Evolutionary conservation across 2,797 vertebrate genomes (phyloP).

Genomic region (Hydrolagus colliei): DNA sequence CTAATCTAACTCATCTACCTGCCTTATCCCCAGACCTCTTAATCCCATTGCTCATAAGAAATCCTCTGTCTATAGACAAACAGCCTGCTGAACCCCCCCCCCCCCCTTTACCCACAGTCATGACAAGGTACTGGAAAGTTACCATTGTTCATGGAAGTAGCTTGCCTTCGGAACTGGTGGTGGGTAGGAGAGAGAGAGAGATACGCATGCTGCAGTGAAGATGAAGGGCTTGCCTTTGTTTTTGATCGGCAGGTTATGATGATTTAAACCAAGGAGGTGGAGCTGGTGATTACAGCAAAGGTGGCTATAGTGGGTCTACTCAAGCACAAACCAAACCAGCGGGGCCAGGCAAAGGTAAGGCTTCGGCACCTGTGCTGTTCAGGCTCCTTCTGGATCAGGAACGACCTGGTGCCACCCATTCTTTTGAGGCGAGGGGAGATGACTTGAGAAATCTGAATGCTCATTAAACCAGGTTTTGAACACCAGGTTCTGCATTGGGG

Average conservation of each 20-base stretch:
- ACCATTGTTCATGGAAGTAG: not conserved
- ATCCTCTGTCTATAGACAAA: not conserved
- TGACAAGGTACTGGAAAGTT: not conserved
- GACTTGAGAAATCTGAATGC: too few relatives aligned
- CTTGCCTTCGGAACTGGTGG: not conserved
- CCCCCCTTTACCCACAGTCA: not conserved
- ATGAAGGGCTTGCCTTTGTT: conserved; percentile 19
- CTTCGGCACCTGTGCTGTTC: not conserved
- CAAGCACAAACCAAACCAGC: conserved; percentile 87
- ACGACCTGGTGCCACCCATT: not conserved
- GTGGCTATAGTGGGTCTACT: conserved; percentile 78
- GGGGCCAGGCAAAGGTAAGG: conserved; percentile 85
- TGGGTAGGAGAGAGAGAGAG: not conserved
- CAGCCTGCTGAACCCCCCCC: not conserved
- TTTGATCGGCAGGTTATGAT: conserved; percentile 71
- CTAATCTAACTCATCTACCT: too few relatives aligned
- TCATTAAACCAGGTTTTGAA: too few relatives aligned
- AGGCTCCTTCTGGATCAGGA: not conserved
- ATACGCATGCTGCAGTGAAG: not conserved
- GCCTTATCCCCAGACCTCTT: too few relatives aligned
- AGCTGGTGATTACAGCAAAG: conserved; percentile 85
- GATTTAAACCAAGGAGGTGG: conserved; percentile 82
- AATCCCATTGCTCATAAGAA: too few relatives aligned
- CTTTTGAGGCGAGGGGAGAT: too few relatives aligned
- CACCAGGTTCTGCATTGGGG: too few relatives aligned